Percentiles rank a stretch among this genome's conserved stretches.
Evolutionary conservation across 2,797 vertebrate species (phyloP).

Genomic region (Forpus xanthops): DNA sequence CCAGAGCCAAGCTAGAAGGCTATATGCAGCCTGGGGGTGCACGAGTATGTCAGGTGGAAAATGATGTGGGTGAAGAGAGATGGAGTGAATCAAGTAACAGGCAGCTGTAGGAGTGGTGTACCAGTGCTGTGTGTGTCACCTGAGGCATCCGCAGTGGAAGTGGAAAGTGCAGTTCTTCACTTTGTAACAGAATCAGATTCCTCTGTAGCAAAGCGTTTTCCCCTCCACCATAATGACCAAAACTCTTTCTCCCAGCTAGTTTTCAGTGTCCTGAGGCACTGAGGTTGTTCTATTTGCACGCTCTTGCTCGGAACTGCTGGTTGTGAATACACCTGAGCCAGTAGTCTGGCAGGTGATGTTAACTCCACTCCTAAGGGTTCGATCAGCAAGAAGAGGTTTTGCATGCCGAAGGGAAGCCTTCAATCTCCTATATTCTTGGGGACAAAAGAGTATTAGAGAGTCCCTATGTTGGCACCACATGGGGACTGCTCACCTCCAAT

Average conservation of each 20-base stretch:
- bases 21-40: neutral
- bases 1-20: neutral
- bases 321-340: neutral
- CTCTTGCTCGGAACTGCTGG: neutral
- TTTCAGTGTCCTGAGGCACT: neutral
- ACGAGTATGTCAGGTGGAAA: rapidly evolving
- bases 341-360: neutral
- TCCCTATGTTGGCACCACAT: neutral
- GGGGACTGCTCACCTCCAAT: rapidly evolving
- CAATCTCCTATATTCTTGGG: neutral
- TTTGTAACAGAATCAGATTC: neutral
- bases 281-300: neutral
- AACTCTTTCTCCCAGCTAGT: neutral
- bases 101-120: neutral
- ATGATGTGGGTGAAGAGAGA: neutral
- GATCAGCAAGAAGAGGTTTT: neutral
- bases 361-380: rapidly evolving
- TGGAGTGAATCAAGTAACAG: neutral
- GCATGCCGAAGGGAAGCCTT: neutral
- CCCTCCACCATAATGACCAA: neutral
- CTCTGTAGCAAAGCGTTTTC: neutral
- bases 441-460: neutral
- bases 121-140: neutral
- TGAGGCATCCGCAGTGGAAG: neutral
- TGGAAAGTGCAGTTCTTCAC: neutral